phyloP scores from a whole-genome alignment of 2,113 vertebrate genomes.

The Chascanopsetta lugubris region DNA sequence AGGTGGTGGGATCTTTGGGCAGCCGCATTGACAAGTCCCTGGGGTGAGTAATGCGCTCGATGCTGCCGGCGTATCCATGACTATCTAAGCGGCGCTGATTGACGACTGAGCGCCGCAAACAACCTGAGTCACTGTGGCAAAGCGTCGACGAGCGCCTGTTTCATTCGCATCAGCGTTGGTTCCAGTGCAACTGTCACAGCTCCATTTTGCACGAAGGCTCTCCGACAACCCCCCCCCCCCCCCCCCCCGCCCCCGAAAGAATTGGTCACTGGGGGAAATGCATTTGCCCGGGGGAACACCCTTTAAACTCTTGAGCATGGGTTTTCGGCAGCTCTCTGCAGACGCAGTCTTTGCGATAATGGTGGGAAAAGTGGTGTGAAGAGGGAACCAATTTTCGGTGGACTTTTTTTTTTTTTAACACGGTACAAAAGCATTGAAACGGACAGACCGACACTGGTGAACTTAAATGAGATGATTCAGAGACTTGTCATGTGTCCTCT shows the following conservation, averaged over 20 bases:
- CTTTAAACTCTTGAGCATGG: not conserved
- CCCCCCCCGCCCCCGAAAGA: not conserved
- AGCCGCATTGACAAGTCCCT: constrained; percentile 92
- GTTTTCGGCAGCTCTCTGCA: not conserved
- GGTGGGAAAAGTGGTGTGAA: not conserved
- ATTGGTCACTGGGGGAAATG: too few species aligned
- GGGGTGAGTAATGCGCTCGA: constrained; percentile 83
- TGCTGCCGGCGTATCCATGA: not conserved
- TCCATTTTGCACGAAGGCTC: not conserved
- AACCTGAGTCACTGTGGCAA: constrained; percentile 1
- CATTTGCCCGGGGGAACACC: not conserved
- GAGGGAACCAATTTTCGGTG: not conserved
- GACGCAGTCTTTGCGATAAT: not conserved
- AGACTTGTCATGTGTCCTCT: too few species aligned
- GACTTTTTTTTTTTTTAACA: not conserved
- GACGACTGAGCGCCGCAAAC: not conserved
- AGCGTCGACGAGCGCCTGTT: not conserved
- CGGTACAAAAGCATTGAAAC: too few species aligned
- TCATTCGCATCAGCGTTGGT: not conserved
- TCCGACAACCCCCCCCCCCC: too few species aligned
- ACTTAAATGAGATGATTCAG: too few species aligned
- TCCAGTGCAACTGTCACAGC: not conserved
- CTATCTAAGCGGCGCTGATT: not conserved
- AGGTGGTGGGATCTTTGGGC: constrained; percentile 94
- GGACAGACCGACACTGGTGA: too few species aligned